A percentile compares a stretch with the other conserved stretches of the same genome.
Evolutionary conservation across 1,140 invertebrate species (phyloP).

Genomic region (Phenacoccus solenopsis): DNA sequence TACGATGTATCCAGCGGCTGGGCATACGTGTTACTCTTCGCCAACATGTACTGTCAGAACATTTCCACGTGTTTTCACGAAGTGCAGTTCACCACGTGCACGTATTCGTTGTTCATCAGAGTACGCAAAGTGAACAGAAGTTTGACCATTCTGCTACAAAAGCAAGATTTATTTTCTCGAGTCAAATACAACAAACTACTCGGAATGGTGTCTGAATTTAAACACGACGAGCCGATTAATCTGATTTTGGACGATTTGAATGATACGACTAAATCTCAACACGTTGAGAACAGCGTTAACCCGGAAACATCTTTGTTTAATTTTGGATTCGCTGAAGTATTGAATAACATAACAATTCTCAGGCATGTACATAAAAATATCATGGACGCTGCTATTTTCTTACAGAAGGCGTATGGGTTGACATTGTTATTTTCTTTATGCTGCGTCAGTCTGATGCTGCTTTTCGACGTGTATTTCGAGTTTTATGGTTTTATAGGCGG

Average conservation of each 20-base stretch:
- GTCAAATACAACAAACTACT: neutral
- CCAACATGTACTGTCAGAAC: neutral
- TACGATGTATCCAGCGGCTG: neutral
- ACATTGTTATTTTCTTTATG: constrained; percentile 6
- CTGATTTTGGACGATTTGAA: neutral
- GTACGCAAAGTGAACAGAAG: neutral
- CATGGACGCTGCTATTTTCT: neutral
- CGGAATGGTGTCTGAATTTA: neutral
- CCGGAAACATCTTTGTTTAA: neutral
- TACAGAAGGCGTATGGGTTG: neutral
- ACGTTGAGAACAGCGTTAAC: neutral
- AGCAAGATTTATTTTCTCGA: neutral
- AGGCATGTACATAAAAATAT: neutral
- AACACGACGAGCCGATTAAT: neutral
- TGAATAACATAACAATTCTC: neutral
- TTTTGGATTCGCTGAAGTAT: neutral
- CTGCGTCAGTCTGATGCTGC: neutral
- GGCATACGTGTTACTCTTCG: neutral
- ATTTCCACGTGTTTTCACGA: neutral
- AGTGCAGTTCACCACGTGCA: neutral
- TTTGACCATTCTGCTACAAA: neutral
- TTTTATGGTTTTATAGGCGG: constrained; percentile 13
- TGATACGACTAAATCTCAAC: neutral
- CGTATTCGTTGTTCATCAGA: neutral
- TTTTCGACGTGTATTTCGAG: constrained; percentile 19